Conservation (phyloP, 1,140 invertebrate species). For the Diachasmimorpha longicaudata region DNA sequence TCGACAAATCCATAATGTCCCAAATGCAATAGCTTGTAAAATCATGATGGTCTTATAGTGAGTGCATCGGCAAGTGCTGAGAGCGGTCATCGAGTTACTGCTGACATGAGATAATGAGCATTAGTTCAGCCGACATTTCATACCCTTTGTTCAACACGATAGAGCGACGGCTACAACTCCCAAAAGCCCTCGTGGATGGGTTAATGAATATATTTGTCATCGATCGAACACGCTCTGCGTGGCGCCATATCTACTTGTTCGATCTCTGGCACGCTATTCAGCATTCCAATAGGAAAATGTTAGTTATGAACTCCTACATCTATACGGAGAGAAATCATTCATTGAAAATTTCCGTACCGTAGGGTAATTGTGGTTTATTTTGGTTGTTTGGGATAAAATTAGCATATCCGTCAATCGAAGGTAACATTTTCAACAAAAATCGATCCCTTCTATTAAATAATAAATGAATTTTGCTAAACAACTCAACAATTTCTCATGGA, state of each 20-base stretch:
- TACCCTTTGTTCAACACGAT: not conserved
- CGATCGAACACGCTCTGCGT: not conserved
- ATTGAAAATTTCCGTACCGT: no score
- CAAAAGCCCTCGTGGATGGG: not conserved
- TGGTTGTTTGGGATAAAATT: no score
- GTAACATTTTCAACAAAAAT: no score
- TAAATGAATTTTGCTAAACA: no score
- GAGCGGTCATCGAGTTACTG: not conserved
- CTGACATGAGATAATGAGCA: constrained; percentile 2
- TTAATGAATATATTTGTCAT: constrained; percentile 1
- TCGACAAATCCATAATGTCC: not conserved
- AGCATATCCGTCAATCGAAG: no score
- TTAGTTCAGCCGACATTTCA: not conserved
- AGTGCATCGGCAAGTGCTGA: not conserved
- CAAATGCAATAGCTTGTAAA: not conserved
- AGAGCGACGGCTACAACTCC: not conserved
- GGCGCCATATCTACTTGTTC: not conserved
- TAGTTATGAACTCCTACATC: no score
- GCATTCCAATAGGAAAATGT: no score
- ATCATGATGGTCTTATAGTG: not conserved
- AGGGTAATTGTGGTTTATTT: no score
- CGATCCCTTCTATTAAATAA: no score
- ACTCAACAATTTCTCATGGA: no score
- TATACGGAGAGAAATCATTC: no score
- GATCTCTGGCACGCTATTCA: not conserved